Evolutionary conservation across 2,888 invertebrate genomes (phyloP).

Genomic region (Euphydryas editha): DNA sequence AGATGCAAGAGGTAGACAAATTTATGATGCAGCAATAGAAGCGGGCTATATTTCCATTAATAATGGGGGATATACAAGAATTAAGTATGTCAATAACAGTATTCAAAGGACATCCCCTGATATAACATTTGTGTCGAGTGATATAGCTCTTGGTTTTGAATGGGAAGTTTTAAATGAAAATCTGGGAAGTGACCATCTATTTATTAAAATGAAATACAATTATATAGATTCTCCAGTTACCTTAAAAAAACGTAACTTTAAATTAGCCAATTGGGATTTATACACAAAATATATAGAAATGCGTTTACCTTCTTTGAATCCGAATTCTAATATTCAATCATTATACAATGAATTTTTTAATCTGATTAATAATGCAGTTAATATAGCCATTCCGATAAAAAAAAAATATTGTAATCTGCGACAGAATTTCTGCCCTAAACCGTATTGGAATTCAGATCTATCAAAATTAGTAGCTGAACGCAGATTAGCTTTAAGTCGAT

Average conservation of each 20-base stretch:
- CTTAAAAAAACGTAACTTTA: too few species aligned
- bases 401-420: slow-evolving; percentile 18
- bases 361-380: slow-evolving; percentile 15
- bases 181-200: slow-evolving; percentile 34
- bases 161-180: slow-evolving; percentile 33
- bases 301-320: too few species aligned
- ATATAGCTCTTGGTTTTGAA: slow-evolving; percentile 30
- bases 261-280: too few species aligned
- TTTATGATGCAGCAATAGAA: too few species aligned
- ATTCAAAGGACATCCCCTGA: too few species aligned
- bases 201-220: slow-evolving; percentile 27
- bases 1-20: too few species aligned
- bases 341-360: slow-evolving; percentile 19
- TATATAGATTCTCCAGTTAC: background rate
- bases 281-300: too few species aligned
- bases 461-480: slow-evolving; percentile 39
- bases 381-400: slow-evolving; percentile 23
- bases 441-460: slow-evolving; percentile 35
- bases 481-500: slow-evolving; percentile 30
- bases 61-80: too few species aligned
- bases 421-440: slow-evolving; percentile 35
- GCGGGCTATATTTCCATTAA: too few species aligned
- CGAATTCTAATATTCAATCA: too few species aligned
- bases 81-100: too few species aligned
- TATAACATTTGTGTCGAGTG: slow-evolving; percentile 27